Evolutionary conservation across 2,797 vertebrate genomes (phyloP).

Genomic region (Oreonectes daqikongensis): DNA sequence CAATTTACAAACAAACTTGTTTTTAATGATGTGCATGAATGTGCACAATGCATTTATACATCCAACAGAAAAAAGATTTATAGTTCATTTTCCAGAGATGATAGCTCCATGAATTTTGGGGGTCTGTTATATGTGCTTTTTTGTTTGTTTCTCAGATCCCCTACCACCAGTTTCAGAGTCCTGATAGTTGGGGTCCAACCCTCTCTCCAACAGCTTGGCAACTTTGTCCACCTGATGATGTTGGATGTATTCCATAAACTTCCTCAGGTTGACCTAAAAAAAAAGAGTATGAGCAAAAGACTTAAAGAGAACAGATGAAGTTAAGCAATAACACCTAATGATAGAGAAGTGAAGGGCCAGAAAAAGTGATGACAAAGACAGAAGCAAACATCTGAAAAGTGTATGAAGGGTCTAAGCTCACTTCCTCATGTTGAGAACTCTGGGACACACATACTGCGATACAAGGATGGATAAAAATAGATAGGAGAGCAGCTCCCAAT

Average conservation of each 20-base stretch:
- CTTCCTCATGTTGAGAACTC: conserved; percentile 44
- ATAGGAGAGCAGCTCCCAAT: conserved; percentile 61
- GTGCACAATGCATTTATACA: no score
- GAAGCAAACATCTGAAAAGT: conserved; percentile 35
- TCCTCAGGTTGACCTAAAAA: conserved; percentile 81
- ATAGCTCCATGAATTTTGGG: no score
- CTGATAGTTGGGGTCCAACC: conserved; percentile 88
- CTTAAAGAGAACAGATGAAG: conserved; percentile 7
- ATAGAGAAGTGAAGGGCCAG: not conserved
- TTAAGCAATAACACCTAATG: conserved; percentile 26
- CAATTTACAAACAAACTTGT: no score
- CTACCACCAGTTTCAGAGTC: conserved; percentile 87
- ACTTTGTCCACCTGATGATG: conserved; percentile 83
- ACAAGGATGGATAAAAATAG: conserved; percentile 64
- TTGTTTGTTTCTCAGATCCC: conserved; percentile 9
- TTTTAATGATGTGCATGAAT: no score
- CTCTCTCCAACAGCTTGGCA: conserved; percentile 84
- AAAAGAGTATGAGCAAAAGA: conserved; percentile 27
- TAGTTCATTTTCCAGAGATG: no score
- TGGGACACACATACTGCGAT: conserved; percentile 59
- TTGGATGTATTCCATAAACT: conserved; percentile 84
- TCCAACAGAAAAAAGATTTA: no score
- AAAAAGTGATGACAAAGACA: conserved; percentile 28
- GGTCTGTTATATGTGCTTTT: no score
- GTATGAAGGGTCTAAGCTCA: conserved; percentile 27